These are phyloP conservation scores for Alouatta caraya DNA, from an alignment of 2,797 vertebrate genomes.

Conservation along the genomic window DNA sequence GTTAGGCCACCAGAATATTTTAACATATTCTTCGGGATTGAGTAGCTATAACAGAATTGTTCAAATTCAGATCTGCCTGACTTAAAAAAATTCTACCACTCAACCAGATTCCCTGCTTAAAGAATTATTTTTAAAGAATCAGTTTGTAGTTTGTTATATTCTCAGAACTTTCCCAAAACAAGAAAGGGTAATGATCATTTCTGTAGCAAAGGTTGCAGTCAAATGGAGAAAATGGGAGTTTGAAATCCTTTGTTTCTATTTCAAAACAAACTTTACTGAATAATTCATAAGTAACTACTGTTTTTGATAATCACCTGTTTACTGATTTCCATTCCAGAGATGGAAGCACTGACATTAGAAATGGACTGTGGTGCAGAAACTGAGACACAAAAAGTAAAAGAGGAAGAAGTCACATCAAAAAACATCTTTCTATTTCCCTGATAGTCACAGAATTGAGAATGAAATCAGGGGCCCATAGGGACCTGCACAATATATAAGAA, in stretches of 20 bases:
- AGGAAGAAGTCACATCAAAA: not conserved
- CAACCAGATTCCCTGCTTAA: not conserved
- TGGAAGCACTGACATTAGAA: not conserved
- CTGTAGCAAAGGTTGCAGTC: not conserved
- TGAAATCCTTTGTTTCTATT: slow-evolving; percentile 23
- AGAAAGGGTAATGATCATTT: not conserved
- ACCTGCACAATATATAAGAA: not conserved
- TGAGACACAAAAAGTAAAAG: not conserved
- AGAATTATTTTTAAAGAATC: slow-evolving; percentile 8
- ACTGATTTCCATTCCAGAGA: slow-evolving; percentile 44
- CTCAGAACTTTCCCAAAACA: slow-evolving; percentile 13
- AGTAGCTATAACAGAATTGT: not conserved
- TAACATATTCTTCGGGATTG: not conserved
- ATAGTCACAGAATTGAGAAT: not conserved
- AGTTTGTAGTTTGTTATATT: not conserved
- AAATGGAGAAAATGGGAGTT: not conserved
- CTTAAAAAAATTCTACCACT: not conserved
- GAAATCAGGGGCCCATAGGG: not conserved
- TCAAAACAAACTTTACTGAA: slow-evolving; percentile 38
- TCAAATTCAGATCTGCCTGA: slow-evolving; percentile 21
- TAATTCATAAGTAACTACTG: not conserved
- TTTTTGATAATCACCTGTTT: not conserved
- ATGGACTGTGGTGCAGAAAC: not conserved
- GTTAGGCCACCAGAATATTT: slow-evolving; percentile 3
- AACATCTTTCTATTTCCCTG: slow-evolving; percentile 5